phyloP scores from a whole-genome alignment of 92 coral and sea anemone species.

The Palythoa caribaeorum region DNA sequence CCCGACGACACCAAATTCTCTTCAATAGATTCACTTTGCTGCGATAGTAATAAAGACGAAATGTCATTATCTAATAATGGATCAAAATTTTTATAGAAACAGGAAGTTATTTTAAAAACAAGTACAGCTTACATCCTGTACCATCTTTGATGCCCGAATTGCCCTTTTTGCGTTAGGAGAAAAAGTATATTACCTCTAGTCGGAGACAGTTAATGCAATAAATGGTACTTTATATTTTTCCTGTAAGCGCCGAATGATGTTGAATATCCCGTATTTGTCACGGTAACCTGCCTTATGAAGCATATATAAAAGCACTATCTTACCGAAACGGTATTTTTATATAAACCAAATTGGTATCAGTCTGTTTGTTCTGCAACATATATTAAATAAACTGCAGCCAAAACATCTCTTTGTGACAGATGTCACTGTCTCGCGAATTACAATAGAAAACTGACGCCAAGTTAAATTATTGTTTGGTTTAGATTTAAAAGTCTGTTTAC shows the following conservation, averaged over 20 bases:
- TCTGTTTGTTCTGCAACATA: slow-evolving; percentile 5
- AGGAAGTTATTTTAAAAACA: neutral
- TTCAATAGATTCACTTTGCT: neutral
- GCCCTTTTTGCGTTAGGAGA: neutral
- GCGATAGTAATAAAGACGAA: neutral
- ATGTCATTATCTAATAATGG: neutral
- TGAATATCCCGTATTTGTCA: neutral
- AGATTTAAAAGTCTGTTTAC: slow-evolving; percentile 45
- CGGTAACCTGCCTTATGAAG: neutral
- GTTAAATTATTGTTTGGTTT: slow-evolving; percentile 36
- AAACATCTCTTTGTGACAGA: slow-evolving; percentile 28
- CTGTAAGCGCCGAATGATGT: neutral
- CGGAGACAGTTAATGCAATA: neutral
- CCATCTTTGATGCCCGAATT: neutral
- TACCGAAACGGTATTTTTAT: neutral
- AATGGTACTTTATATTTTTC: neutral
- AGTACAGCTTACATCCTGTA: neutral
- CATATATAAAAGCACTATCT: neutral
- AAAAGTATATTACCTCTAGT: neutral
- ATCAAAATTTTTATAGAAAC: neutral
- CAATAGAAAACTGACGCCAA: slow-evolving; percentile 37
- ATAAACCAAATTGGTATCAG: slow-evolving; percentile 16
- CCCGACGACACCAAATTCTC: neutral
- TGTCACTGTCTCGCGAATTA: slow-evolving; percentile 17
- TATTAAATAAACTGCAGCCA: slow-evolving; percentile 30